Evolutionary conservation across 2,113 vertebrate species (phyloP).

Genomic region (Diadophis punctatus): DNA sequence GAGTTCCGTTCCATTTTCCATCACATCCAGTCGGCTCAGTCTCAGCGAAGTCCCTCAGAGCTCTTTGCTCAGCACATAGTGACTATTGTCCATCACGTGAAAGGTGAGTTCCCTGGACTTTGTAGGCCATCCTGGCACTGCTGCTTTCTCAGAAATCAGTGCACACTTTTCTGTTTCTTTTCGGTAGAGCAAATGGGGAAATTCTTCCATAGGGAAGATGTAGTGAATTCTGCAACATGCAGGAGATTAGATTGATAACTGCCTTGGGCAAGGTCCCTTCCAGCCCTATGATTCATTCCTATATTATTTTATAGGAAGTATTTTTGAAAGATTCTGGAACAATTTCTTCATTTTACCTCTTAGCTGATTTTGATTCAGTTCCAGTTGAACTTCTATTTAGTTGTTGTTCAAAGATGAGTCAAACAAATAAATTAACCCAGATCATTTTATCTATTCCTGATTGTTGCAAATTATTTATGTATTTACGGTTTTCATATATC

Average conservation of each 20-base stretch:
- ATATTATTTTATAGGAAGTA: neutral
- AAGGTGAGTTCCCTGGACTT: slow-evolving; percentile 73
- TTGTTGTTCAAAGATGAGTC: neutral
- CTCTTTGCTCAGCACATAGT: slow-evolving; percentile 96
- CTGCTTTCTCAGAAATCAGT: neutral
- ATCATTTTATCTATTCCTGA: neutral
- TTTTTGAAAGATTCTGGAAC: neutral
- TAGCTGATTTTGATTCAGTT: neutral
- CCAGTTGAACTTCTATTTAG: neutral
- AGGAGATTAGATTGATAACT: neutral
- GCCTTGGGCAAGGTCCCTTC: neutral
- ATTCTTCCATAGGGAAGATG: neutral
- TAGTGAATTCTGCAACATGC: neutral
- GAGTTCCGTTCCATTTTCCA: slow-evolving; percentile 93
- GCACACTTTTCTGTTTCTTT: neutral
- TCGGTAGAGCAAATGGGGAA: neutral
- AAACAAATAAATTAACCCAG: neutral
- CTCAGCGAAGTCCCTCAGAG: slow-evolving; percentile 85
- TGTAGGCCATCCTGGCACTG: neutral
- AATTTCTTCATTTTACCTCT: neutral
- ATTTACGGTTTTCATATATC: neutral
- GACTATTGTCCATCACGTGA: slow-evolving; percentile 92
- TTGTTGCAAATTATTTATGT: neutral
- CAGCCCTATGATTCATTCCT: neutral
- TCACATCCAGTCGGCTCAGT: slow-evolving; percentile 83